Percentiles rank a stretch among this genome's conserved stretches.
Evolutionary conservation across 2,888 invertebrate species (phyloP).

Genomic region (Drosophila paramelanica): DNA sequence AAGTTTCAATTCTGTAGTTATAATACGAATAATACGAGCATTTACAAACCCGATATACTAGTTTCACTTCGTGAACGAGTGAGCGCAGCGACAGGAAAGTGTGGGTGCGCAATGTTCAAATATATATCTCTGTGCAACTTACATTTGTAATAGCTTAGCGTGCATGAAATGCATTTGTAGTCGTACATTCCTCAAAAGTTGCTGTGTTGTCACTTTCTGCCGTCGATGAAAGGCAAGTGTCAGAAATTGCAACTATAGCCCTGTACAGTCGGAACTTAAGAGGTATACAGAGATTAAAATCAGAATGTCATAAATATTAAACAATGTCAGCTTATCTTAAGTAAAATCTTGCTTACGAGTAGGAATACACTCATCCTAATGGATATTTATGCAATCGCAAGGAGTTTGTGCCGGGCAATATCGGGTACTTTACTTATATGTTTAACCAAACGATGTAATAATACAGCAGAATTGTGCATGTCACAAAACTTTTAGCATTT

Average conservation of each 20-base stretch:
- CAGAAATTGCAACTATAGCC: constrained; percentile 16
- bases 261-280: not conserved
- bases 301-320: too few relatives aligned
- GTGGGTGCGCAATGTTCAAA: constrained; percentile 35
- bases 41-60: too few relatives aligned
- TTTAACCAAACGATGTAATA: not conserved
- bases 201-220: constrained; percentile 15
- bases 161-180: constrained; percentile 35
- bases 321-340: too few relatives aligned
- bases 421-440: not conserved
- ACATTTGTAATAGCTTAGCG: constrained; percentile 13
- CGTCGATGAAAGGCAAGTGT: not conserved
- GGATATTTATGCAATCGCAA: too few relatives aligned
- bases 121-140: not conserved
- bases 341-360: too few relatives aligned
- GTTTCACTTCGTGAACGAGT: not conserved
- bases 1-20: too few relatives aligned
- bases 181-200: constrained; percentile 19
- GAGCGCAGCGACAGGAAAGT: constrained; percentile 39
- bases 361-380: too few relatives aligned
- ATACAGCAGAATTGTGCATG: not conserved
- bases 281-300: not conserved
- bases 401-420: too few relatives aligned
- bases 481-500: constrained; percentile 23
- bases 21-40: too few relatives aligned